These are phyloP conservation scores for Drosophila borborema DNA, from an alignment of 2,888 invertebrate genomes.

Conservation along the genomic window DNA sequence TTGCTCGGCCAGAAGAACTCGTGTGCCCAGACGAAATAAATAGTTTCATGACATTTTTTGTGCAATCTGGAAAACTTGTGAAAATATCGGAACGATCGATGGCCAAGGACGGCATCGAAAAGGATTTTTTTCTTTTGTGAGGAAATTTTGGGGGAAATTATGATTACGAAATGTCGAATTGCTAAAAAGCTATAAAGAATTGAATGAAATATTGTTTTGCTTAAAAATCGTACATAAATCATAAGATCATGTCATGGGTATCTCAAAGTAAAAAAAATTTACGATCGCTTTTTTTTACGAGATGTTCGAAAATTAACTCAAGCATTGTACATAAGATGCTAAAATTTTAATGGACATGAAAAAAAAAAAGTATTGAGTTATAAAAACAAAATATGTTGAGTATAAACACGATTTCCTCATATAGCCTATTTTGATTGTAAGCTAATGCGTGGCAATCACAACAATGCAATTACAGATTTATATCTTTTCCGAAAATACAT, in stretches of 20 bases:
- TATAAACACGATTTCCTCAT: slow-evolving; percentile 10
- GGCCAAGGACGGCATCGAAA: slow-evolving; percentile 43
- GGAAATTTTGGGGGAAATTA: slow-evolving; percentile 7
- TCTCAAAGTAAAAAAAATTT: slow-evolving; percentile 38
- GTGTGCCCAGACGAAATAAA: slow-evolving; percentile 27
- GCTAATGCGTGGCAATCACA: neutral
- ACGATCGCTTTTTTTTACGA: slow-evolving; percentile 63
- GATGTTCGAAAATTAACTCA: slow-evolving; percentile 55
- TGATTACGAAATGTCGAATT: slow-evolving; percentile 41
- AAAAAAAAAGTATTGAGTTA: slow-evolving; percentile 21
- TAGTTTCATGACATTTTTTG: slow-evolving; percentile 55
- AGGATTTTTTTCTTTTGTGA: too few relatives aligned
- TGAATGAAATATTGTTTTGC: slow-evolving; percentile 43
- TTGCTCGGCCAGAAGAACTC: slow-evolving; percentile 19
- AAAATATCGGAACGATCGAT: slow-evolving; percentile 28
- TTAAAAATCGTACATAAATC: slow-evolving; percentile 57
- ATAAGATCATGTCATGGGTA: slow-evolving; percentile 49
- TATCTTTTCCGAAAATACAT: neutral
- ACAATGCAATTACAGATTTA: slow-evolving; percentile 3
- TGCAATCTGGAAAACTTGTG: slow-evolving; percentile 61
- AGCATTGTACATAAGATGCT: slow-evolving; percentile 32
- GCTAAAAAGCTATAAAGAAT: slow-evolving; percentile 24
- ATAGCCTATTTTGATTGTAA: slow-evolving; percentile 4
- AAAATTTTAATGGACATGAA: slow-evolving; percentile 25
- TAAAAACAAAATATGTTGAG: slow-evolving; percentile 23